These are phyloP conservation scores for Enchytraeus crypticus DNA, from an alignment of 2,888 invertebrate species.

Conservation along the genomic window DNA sequence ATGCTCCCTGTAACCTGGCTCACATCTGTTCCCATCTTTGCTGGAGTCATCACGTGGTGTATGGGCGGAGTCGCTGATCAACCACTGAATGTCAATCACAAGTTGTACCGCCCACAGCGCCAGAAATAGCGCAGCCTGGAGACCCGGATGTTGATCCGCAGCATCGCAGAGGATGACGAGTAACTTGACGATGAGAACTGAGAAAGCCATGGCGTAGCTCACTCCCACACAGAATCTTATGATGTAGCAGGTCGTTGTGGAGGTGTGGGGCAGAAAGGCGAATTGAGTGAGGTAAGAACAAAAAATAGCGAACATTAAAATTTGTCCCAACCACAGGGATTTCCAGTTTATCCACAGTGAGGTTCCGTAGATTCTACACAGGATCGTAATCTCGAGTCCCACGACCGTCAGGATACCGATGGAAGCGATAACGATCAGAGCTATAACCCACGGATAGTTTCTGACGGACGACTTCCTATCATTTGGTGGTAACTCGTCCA, in stretches of 20 bases:
- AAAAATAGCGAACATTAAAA: constrained; percentile 50
- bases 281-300: constrained; percentile 48
- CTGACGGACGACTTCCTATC: constrained; percentile 3
- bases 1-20: constrained; percentile 48
- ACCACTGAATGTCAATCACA: constrained; percentile 48
- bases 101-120: constrained; percentile 73
- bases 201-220: constrained; percentile 68
- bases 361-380: constrained; percentile 66
- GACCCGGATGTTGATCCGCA: constrained; percentile 65
- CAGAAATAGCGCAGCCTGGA: constrained; percentile 76
- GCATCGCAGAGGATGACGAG: constrained; percentile 85
- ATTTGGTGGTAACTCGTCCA: too few relatives aligned
- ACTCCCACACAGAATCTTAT: constrained; percentile 49
- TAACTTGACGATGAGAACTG: constrained; percentile 82
- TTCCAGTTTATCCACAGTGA: constrained; percentile 51
- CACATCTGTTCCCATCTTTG: neutral
- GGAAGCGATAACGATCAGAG: constrained; percentile 72
- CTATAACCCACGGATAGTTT: constrained; percentile 66
- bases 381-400: constrained; percentile 74
- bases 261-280: constrained; percentile 47
- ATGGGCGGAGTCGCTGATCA: constrained; percentile 31
- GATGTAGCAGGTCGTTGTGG: constrained; percentile 48
- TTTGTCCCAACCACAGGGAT: constrained; percentile 49
- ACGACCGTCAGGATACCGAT: constrained; percentile 75
- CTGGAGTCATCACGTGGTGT: neutral